phyloP scores from a whole-genome alignment of 35 echinoderm and acorn worm species.

The Patiria miniata region DNA sequence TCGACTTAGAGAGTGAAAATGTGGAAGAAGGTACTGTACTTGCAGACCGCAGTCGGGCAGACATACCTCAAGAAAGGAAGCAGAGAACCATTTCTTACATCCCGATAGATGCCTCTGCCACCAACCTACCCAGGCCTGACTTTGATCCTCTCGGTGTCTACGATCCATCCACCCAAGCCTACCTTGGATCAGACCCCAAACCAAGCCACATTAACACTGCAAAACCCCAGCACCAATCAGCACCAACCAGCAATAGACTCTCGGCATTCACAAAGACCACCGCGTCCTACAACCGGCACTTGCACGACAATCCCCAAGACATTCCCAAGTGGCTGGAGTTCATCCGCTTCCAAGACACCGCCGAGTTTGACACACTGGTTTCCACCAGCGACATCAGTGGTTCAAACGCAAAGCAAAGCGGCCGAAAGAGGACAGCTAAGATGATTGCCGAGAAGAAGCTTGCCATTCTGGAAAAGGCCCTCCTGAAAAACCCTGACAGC shows the following conservation, averaged over 20 bases:
- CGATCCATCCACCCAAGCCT: slow-evolving; percentile 65
- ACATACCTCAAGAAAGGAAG: neutral
- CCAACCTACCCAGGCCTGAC: slow-evolving; percentile 18
- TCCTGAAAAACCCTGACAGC: slow-evolving; percentile 66
- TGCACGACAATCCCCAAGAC: slow-evolving; percentile 79
- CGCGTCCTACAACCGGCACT: slow-evolving; percentile 63
- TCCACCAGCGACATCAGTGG: neutral
- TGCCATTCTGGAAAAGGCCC: slow-evolving; percentile 83
- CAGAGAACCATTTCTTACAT: slow-evolving; percentile 35
- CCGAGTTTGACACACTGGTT: neutral
- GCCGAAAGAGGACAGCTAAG: slow-evolving; percentile 43
- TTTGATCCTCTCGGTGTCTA: slow-evolving; percentile 69
- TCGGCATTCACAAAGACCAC: slow-evolving; percentile 16
- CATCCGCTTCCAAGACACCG: slow-evolving; percentile 84
- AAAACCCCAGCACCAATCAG: neutral
- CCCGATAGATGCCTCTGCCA: slow-evolving; percentile 5
- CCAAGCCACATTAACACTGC: too few species aligned
- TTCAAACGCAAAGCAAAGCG: slow-evolving; percentile 12
- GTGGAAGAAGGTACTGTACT: neutral
- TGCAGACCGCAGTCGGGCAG: neutral
- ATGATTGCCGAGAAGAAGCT: slow-evolving; percentile 80
- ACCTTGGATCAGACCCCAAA: slow-evolving; percentile 7
- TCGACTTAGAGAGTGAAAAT: neutral
- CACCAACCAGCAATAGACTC: neutral
- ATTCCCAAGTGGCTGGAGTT: slow-evolving; percentile 79